Evolutionary conservation across 2,888 invertebrate species (phyloP).

Genomic region (Dasysyrphus albostriatus): DNA sequence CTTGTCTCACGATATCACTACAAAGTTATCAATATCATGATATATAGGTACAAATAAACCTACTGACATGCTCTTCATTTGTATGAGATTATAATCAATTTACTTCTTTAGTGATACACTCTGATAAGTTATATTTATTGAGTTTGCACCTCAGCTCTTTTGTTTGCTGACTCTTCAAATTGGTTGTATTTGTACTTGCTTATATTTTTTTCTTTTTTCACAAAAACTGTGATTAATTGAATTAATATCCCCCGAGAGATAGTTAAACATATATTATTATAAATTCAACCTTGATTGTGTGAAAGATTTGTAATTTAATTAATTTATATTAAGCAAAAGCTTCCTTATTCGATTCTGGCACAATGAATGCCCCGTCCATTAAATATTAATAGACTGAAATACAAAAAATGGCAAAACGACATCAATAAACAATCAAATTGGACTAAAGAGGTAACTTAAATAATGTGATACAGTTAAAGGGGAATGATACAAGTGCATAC

Average conservation of each 20-base stretch:
- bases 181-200: not conserved
- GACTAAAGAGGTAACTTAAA: constrained; percentile 16
- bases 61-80: not conserved
- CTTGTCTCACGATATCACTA: not conserved
- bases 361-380: constrained; percentile 27
- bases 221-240: constrained; percentile 9
- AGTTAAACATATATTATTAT: not conserved
- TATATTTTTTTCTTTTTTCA: not conserved
- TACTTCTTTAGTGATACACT: not conserved
- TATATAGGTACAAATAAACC: not conserved
- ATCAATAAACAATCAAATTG: constrained; percentile 14
- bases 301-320: not conserved
- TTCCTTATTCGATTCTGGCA: constrained; percentile 28
- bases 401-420: constrained; percentile 43
- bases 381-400: constrained; percentile 26
- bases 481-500: not conserved
- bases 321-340: constrained; percentile 14
- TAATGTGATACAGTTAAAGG: constrained; percentile 18
- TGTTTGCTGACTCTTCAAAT: constrained; percentile 12
- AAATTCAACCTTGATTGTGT: constrained; percentile 18
- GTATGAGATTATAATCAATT: not conserved
- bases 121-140: constrained; percentile 1
- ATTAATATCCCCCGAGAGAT: constrained; percentile 5
- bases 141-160: constrained; percentile 32
- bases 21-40: not conserved